These are phyloP conservation scores for Procambarus clarkii DNA, from an alignment of 1,140 invertebrate species.

Conservation along the genomic window DNA sequence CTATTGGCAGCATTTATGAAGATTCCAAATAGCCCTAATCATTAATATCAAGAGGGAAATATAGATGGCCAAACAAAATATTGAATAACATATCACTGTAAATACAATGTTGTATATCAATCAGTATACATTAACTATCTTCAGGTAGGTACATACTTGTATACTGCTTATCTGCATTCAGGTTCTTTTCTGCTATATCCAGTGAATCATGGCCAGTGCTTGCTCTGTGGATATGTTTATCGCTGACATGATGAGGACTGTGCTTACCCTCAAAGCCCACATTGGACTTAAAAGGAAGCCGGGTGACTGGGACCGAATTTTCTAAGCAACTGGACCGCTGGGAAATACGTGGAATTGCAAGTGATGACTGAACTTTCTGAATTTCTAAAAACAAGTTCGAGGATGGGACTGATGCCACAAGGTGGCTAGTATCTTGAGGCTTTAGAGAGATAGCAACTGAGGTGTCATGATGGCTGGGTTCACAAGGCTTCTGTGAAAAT, in stretches of 20 bases:
- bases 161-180: background rate
- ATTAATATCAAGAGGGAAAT: too few species aligned
- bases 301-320: background rate
- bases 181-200: background rate
- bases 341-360: background rate
- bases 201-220: background rate
- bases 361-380: background rate
- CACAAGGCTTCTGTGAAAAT: slow-evolving; percentile 19
- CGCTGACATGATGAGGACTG: background rate
- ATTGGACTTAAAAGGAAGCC: background rate
- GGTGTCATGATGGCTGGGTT: slow-evolving; percentile 5
- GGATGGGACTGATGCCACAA: slow-evolving; percentile 10
- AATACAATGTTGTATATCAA: too few species aligned
- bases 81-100: too few species aligned
- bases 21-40: too few species aligned
- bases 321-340: background rate
- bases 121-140: background rate
- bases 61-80: too few species aligned
- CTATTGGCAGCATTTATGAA: too few species aligned
- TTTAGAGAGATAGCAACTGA: slow-evolving; percentile 5
- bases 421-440: background rate
- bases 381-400: background rate
- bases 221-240: background rate
- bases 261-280: background rate
- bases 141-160: background rate